These are phyloP conservation scores for Laothoe populi DNA, from an alignment of 2,888 invertebrate genomes.

Conservation along the genomic window DNA sequence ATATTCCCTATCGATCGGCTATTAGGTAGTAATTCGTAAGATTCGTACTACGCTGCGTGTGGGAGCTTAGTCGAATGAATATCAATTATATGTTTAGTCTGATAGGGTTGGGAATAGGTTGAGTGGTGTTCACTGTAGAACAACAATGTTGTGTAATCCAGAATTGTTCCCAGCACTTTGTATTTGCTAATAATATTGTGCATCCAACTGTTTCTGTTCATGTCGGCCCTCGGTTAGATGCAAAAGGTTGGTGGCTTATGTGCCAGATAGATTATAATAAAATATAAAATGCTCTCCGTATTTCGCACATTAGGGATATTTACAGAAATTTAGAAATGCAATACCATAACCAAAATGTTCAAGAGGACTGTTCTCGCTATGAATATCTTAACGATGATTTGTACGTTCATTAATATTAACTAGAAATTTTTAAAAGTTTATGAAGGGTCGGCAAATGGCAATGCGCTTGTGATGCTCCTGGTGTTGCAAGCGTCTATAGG, in stretches of 20 bases:
- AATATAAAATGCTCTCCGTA: background rate
- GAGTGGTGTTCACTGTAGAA: too few relatives aligned
- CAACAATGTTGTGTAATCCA: conserved; percentile 15
- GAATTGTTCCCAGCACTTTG: conserved; percentile 11
- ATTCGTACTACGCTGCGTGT: background rate
- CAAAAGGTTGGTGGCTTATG: background rate
- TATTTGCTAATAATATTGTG: conserved; percentile 9
- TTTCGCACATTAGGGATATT: too few relatives aligned
- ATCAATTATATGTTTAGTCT: background rate
- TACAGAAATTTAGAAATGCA: too few relatives aligned
- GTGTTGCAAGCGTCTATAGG: too few relatives aligned
- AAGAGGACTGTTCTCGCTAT: too few relatives aligned
- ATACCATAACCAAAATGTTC: too few relatives aligned
- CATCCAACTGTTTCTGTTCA: background rate
- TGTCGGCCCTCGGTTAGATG: background rate
- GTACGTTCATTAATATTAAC: too few relatives aligned
- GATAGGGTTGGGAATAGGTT: background rate
- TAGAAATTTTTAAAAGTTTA: too few relatives aligned
- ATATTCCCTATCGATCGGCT: conserved; percentile 3
- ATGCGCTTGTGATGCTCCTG: too few relatives aligned
- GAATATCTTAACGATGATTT: too few relatives aligned
- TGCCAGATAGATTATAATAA: background rate
- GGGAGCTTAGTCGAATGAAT: background rate
- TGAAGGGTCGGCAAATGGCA: too few relatives aligned
- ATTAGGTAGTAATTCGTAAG: conserved; percentile 11